phyloP scores from a whole-genome alignment of 2,888 invertebrate species.

The Hirudinaria manillensis region DNA sequence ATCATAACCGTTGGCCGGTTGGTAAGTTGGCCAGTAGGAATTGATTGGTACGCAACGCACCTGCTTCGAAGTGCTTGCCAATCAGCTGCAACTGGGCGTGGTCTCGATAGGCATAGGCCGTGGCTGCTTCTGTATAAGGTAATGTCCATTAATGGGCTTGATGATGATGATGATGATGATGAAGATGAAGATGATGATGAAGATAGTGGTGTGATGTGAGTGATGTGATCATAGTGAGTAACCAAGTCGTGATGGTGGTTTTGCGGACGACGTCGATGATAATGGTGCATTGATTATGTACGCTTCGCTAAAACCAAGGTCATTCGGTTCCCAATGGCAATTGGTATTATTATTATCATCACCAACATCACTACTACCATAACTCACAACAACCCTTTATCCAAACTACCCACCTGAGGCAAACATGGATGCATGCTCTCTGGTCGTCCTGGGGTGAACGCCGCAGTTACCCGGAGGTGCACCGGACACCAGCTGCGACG shows the following conservation, averaged over 20 bases:
- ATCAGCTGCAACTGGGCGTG: constrained; percentile 34
- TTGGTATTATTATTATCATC: too few relatives aligned
- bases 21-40: background rate
- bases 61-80: constrained; percentile 35
- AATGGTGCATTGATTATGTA: background rate
- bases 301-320: background rate
- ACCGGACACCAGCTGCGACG: background rate
- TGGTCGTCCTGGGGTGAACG: constrained; percentile 11
- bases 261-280: background rate
- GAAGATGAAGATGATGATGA: constrained; percentile 17
- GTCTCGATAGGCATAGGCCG: constrained; percentile 32
- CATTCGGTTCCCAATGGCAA: too few relatives aligned
- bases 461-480: background rate
- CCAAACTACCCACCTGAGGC: background rate
- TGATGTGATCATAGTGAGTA: background rate
- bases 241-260: background rate
- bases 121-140: constrained; percentile 17
- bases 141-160: background rate
- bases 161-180: constrained; percentile 1
- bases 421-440: constrained; percentile 16
- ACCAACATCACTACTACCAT: too few relatives aligned
- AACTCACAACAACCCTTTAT: too few relatives aligned
- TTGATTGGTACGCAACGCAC: constrained; percentile 11
- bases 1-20: background rate
- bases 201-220: background rate